Evolutionary conservation across 92 coral and sea anemone genomes (phyloP), one percentile per base, ranked within the genome.

Genomic region (Bergia puertoricense): DNA sequence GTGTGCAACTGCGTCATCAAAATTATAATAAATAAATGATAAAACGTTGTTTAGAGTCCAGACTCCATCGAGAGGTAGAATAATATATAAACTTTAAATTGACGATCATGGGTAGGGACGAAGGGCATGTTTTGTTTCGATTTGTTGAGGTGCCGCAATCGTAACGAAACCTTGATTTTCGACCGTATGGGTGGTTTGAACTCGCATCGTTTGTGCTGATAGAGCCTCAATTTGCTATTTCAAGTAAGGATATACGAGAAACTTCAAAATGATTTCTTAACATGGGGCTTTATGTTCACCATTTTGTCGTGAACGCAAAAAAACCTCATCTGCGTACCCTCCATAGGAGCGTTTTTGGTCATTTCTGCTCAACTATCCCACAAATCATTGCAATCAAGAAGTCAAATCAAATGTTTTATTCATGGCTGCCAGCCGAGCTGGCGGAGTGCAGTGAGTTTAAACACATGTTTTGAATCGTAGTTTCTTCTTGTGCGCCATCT

Each of bases 261-360:
- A 76, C 16, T 76, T 16, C 54, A 76, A 76, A 76, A 40, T 76
- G 50, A 76, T 40, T 16, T 76, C 42, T 16, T 51, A 76, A 76
- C 79, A 40, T 76, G 79, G 79, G 40, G 20, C 23, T 76, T 76
- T 20, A 76, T 40, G 42, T 51, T 10, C 50, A n/a, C 42, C 23
- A 22, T 76, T 76, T 76, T 41, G 22, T 76, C 50, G 13, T 48
- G 79, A 76, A 51, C 30, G 42, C 42, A 15, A 23, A 76, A 76
- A 73, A 76, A 76, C 42, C 50, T 76, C 79, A 51, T 76, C 79
- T 51, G 42, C 50, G 42, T 41, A 76, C 79, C 79, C 79, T 41
- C 16, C 56, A 48, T 9, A 76, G 79, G 54, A 51, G 50, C 5
- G 79, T 13, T 76, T 76, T 76, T 76, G 38, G 81, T 78, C 66